Base-by-base conservation (phyloP, 2,797 vertebrate genomes). In the Serranus cabrilla region DNA sequence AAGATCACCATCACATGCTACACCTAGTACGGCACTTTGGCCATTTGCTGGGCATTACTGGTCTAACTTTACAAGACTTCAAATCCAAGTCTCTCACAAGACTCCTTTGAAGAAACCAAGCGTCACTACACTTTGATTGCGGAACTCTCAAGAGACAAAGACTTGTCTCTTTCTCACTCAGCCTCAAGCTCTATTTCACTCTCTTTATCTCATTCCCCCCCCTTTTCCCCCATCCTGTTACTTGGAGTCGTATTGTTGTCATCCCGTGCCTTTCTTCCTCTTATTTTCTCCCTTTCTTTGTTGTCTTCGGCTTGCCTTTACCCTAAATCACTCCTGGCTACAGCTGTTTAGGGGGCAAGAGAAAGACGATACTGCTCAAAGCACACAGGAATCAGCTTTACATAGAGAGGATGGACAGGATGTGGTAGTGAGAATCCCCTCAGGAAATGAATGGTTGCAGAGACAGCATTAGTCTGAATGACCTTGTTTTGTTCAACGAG, bases 301-400 rank as follows among this genome's bases (percentile, higher is more conserved):
- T 84, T 71, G 8, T 62, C 49, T 71, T 63, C 61, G 55, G 43
- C 60, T 78, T 64, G 45, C 74, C 55, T 84, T 87, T 62, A 50
- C 39, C 63, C 70, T 59, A 56, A 66, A 71, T 61, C 71, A 65
- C 45, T 52, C 49, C 45, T 20, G 11, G 50, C 55, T 78, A 78
- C 74, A 75, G 77, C 74, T 83, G 87, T 78, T 81, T 55, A 27
- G 55, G 60, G 74, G 71, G 83, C 64, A 57, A 65, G 37, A 65
- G 54, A 88, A 87, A 80, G 75, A 80, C 52, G 16, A 79, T 57
- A 45, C 39, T 25, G 31, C 45, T 47, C 45, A 60, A 39, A 71
- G 40, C 12, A 25, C 46, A 59, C 12, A 43, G 7, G 12, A 61
- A 54, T 61, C 31, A 39, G 23, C 43, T 46, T 51, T 46, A 63